Evolutionary conservation across 1,140 invertebrate species (phyloP), one percentile per base, ranked within the genome.

Genomic region (Daktulosphaira vitifoliae): DNA sequence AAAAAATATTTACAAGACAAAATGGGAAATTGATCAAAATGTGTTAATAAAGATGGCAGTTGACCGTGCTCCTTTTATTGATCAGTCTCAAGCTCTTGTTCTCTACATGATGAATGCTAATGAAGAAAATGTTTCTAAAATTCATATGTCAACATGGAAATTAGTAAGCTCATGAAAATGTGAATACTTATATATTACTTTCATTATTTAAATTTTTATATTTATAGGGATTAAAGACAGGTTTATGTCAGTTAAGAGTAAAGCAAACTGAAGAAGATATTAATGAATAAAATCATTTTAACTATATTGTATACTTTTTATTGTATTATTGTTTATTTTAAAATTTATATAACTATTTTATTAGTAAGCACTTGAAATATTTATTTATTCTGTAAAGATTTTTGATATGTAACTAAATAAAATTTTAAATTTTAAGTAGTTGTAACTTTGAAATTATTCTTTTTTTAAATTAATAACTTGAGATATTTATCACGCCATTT

Each of bases 141-240:
- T 99, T 84, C 96, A 99, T 75, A 98, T 99, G 76, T 92, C 93
- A 76, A 91, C 89, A 0, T 99, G 96, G 96, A 89, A 92, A 80
- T 80, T 86, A 75, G 93, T 87, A 78, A 73, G 69, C 70, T 6
- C 13, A 15, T n/a, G 44, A 39, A 33, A 33, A n/a, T n/a, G n/a
- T 29, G 11, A 62, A 25, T 67, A 33, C 16, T 42, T 59, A 33
- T 8, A 48, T 6, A 3, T 4, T 26, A 52, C 3, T 52, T 23
- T 4, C 15, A n/a, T 20, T 25, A 25, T 65, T 50, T 16, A 26
- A 3, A n/a, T 7, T 22, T 29, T 62, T 33, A 15, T 13, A 18
- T 5, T 33, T 49, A 33, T 68, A 88, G 85, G 89, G 96, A 11
- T 79, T 99, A 13, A 99, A 99, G 78, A 99, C 96, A 29, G 96